These are phyloP conservation scores for Carabus problematicus DNA, from an alignment of 2,888 invertebrate genomes.

Conservation along the genomic window DNA sequence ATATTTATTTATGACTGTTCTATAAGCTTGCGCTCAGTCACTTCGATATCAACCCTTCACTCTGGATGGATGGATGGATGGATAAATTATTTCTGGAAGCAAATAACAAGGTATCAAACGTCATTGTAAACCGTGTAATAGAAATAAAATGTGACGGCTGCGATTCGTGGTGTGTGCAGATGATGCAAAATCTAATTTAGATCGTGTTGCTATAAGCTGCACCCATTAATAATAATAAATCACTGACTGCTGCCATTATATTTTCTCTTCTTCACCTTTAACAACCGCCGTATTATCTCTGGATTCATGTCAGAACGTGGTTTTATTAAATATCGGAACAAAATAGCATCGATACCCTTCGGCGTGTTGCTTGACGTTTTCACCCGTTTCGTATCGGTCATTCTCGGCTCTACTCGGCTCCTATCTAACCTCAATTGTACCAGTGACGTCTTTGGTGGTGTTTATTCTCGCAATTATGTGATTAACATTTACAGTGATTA, in stretches of 20 bases:
- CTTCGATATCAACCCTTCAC: too few relatives aligned
- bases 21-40: too few relatives aligned
- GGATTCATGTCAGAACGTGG: slow-evolving; percentile 1
- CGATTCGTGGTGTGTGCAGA: slow-evolving; percentile 5
- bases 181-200: slow-evolving; percentile 41
- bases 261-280: slow-evolving; percentile 42
- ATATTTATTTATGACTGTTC: too few relatives aligned
- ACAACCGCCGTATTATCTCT: slow-evolving; percentile 1
- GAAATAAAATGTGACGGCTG: slow-evolving; percentile 3
- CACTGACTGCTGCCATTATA: slow-evolving; percentile 33
- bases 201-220: slow-evolving; percentile 40
- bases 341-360: slow-evolving; percentile 1
- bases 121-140: neutral
- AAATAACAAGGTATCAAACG: too few relatives aligned
- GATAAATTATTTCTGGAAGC: too few relatives aligned
- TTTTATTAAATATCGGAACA: slow-evolving; percentile 12
- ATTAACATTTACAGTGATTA: too few relatives aligned
- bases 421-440: too few relatives aligned
- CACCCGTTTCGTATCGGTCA: neutral
- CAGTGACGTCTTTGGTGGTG: too few relatives aligned
- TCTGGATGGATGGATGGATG: too few relatives aligned
- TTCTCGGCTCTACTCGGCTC: too few relatives aligned
- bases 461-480: too few relatives aligned
- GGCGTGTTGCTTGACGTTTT: neutral
- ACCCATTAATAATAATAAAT: slow-evolving; percentile 42